A percentile compares a stretch with the other conserved stretches of the same genome.
Evolutionary conservation across 2,888 invertebrate species (phyloP).

Genomic region (Sabellastarte sp.): DNA sequence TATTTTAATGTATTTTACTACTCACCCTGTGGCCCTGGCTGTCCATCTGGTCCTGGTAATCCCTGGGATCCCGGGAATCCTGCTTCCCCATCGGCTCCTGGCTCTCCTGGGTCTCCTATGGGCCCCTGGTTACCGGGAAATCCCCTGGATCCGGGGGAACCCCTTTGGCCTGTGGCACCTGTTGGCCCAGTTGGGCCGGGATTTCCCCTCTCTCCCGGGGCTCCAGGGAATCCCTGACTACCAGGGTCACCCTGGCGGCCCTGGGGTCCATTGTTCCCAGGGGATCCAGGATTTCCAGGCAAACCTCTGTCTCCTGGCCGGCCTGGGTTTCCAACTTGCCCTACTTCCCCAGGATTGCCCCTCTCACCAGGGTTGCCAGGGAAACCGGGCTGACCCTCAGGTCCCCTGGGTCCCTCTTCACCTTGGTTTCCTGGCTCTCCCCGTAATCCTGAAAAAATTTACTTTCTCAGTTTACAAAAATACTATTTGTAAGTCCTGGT

Average conservation of each 20-base stretch:
- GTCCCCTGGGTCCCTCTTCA: constrained; percentile 68
- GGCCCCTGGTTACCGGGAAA: constrained; percentile 4
- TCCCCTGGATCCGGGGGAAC: constrained; percentile 6
- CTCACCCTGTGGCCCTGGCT: constrained; percentile 17
- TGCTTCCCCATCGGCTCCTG: constrained; percentile 11
- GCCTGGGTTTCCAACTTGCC: constrained; percentile 14
- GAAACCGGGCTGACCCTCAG: constrained; percentile 4
- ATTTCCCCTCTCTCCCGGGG: constrained; percentile 2
- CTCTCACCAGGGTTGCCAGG: constrained; percentile 11
- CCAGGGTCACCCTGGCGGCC: constrained; percentile 11
- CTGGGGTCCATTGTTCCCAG: constrained; percentile 16
- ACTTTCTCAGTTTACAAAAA: no score
- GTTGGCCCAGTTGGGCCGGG: constrained; percentile 1
- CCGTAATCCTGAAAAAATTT: no score
- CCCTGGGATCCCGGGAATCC: constrained; percentile 9
- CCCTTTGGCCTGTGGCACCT: constrained; percentile 4
- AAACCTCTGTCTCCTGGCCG: constrained; percentile 12
- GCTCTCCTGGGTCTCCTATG: constrained; percentile 11
- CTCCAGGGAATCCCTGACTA: constrained; percentile 7
- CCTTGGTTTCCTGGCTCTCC: no score
- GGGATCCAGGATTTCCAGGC: constrained; percentile 11
- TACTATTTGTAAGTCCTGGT: no score
- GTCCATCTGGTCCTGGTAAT: constrained; percentile 11
- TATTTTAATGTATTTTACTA: no score
- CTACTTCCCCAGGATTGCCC: constrained; percentile 15